Base-by-base conservation (phyloP, 2,113 vertebrate genomes). In the Cottus gobio region DNA sequence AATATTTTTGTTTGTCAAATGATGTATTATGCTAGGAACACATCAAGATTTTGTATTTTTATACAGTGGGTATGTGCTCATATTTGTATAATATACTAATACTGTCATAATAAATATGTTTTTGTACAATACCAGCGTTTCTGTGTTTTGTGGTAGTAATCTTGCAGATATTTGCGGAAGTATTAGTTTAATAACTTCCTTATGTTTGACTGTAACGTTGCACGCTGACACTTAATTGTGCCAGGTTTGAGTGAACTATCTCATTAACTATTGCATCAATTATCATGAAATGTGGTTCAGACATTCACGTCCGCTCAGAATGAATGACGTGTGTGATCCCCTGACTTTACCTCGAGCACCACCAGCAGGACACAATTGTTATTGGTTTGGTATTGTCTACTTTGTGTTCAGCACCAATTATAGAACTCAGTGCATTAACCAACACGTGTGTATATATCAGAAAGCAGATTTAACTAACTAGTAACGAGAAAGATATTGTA, bases 51-150 rank as follows among this genome's bases (percentile, higher is more conserved):
- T 90, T 84, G 66, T 85, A 85, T 92, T 90, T 92, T 91, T 82
- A 88, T 84, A 83, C 69, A 82, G 36, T 67, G 71, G 18, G 28
- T 66, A 77, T 87, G 79, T 83, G 83, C 85, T 84, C 64, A 34
- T 86, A 73, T 82, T 87, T 94, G 90, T 92, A 90, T 87, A 78
- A 75, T 89, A 77, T 91, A 90, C 87, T 89, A 91, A 93, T 89
- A 92, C 69, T 93, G 89, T 92, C 84, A 90, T 83, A 92, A 91
- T 93, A 93, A 94, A 95, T 72, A 46, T 91, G 80, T 71, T 92
- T 93, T 93, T 93, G 85, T 93, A 93, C 81, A 80, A 83, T 77
- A 88, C 26, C 24, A 37, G 31, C 56, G 48, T 56, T 56, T 54
- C n/a, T 79, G 18, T 83, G 30, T 52, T 42, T 80, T 57, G 44